Percentiles rank a stretch among this genome's conserved stretches.
Evolutionary conservation across 2,888 invertebrate genomes (phyloP).

Genomic region (Trichopria drosophilae): DNA sequence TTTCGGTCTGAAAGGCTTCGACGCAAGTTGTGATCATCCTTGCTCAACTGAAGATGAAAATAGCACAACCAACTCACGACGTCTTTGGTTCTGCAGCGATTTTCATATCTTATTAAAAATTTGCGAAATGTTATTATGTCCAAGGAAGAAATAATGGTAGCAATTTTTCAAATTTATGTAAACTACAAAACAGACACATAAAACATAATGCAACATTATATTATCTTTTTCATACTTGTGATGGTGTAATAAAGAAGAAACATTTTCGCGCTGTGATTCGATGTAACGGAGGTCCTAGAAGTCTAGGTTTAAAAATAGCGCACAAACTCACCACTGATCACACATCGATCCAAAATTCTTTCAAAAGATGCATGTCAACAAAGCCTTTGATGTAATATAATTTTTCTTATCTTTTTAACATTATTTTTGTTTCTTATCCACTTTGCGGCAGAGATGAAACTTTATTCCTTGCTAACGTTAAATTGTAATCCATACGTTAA

Average conservation of each 20-base stretch:
- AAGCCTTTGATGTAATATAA: conserved; percentile 3
- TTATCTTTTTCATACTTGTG: neutral
- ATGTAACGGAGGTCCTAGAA: neutral
- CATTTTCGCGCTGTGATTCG: neutral
- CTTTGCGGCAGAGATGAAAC: too few species aligned
- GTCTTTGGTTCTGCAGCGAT: conserved; percentile 40
- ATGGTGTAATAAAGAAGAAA: neutral
- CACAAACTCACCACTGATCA: conserved; percentile 5
- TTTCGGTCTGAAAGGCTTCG: conserved; percentile 28
- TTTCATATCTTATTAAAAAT: conserved; percentile 40
- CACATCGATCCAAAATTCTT: conserved; percentile 3
- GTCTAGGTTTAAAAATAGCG: conserved; percentile 2
- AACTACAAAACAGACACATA: too few species aligned
- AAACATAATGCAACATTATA: too few species aligned
- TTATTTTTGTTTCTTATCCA: too few species aligned
- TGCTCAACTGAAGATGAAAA: neutral
- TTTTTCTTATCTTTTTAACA: too few species aligned
- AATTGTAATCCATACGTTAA: too few species aligned
- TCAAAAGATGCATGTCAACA: conserved; percentile 9
- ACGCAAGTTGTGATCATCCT: conserved; percentile 38
- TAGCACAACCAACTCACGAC: conserved; percentile 15
- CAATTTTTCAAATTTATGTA: too few species aligned
- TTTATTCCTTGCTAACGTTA: too few species aligned
- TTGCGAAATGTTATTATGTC: conserved; percentile 33
- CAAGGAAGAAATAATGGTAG: too few species aligned